Base-by-base conservation (phyloP, 2,113 vertebrate genomes). In the Recurvirostra avosetta region DNA sequence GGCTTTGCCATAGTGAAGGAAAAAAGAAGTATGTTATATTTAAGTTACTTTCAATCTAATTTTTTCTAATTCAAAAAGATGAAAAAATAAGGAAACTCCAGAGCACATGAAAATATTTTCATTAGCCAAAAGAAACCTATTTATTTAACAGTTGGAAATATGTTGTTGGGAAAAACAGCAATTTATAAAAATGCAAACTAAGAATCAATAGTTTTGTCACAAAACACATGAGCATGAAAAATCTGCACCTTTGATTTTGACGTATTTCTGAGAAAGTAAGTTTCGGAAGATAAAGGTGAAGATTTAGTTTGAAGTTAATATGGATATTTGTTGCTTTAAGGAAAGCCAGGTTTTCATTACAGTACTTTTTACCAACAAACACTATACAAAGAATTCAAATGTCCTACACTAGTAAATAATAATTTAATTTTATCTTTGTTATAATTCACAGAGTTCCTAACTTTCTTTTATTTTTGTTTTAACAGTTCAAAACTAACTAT, bases 401-500 rank as follows among this genome's bases (percentile, higher is more conserved):
- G 34, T 50, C 36, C 23, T 71, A 21, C 8, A 27, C 15, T 40
- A 70, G 45, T 40, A 40, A 34, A 40, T 34, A 41, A 49, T 38
- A n/a, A 87, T 59, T 52, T 40, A 72, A 29, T 29, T 62, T 45
- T 45, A 45, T 16, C 45, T 21, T 89, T 79, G 47, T 14, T 65
- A 19, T 43, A 47, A 53, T 52, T 62, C 55, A 71, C 55, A 71
- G 22, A 36, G 15, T 61, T 25, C 58, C 34, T 63, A 20, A 41
- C 12, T 41, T 40, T 41, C 82, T 30, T 88, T 67, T 49, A 73
- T 95, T 78, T 76, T 63, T 62, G 88, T 61, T 79, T 50, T 92
- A 96, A 63, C 91, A 99, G 99, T 99, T 99, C 96, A 99, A 99
- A 98, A 99, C 99, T 4, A 98, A 98, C 82, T 99, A 99, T 52